Evolutionary conservation across 2,113 vertebrate species (phyloP).

Genomic region (Chrysemys picta): DNA sequence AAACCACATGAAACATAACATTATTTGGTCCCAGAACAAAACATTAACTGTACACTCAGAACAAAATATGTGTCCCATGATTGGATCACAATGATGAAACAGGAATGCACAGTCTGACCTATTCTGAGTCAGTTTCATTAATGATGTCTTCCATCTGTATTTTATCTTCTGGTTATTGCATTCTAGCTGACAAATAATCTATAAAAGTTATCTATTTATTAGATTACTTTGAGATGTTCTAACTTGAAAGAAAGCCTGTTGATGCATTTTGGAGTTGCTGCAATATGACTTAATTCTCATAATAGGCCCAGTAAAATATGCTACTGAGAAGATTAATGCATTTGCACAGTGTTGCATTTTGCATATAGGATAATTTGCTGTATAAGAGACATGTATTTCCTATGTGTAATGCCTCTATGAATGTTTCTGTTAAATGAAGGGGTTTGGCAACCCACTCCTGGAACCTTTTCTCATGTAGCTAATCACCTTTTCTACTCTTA

Average conservation of each 20-base stretch:
- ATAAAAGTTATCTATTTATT: not conserved
- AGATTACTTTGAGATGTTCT: conserved; percentile 4
- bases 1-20: not conserved
- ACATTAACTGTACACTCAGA: not conserved
- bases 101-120: not conserved
- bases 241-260: conserved; percentile 1
- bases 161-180: not conserved
- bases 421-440: not conserved
- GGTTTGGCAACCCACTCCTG: not conserved
- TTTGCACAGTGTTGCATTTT: conserved; percentile 15
- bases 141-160: not conserved
- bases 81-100: not conserved
- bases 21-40: not conserved
- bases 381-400: not conserved
- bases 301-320: not conserved
- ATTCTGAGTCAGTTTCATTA: not conserved
- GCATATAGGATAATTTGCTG: not conserved
- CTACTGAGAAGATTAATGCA: not conserved
- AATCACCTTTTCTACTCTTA: not conserved
- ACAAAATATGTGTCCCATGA: accelerated
- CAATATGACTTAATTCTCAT: not conserved
- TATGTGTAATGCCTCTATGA: not conserved
- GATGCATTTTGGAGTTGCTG: conserved; percentile 12
- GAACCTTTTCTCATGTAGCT: not conserved
- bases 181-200: not conserved